Evolutionary conservation across 1,140 invertebrate genomes (phyloP), one percentile per base, ranked within the genome.

Genomic region (Drosophila athabasca): DNA sequence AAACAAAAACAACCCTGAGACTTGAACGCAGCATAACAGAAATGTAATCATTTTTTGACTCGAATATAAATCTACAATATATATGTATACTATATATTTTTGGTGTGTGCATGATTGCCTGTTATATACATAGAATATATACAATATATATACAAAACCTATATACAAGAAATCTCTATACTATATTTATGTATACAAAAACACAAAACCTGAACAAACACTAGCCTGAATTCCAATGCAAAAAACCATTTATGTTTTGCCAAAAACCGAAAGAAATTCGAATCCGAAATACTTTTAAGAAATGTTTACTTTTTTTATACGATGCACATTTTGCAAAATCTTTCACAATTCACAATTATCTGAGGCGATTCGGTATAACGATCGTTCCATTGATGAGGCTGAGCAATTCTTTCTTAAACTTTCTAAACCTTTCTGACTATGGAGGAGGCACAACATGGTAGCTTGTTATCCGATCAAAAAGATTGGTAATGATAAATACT

Each of bases 91-190:
- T 4, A 11, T 39, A 39, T 39, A 39, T 78, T 85, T 84, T 83
- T 62, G 66, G 73, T 77, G 80, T 84, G 64, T 74, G 54, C 26
- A 78, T 62, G 19, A 60, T 66, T 55, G 71, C 61, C 62, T 26
- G 81, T 84, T 83, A 84, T 79, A 72, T 68, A 79, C 59, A 82
- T 61, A 82, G 48, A 62, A 82, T 69, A 83, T 48, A 82, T 62
- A 46, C 67, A 62, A 82, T 72, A 74, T 51, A 59, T 50, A 74
- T 52, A 67, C 54, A 75, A 46, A 57, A 65, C 35, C 49, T 51
- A 66, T 53, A 61, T 73, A 72, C 58, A 59, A 51, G 39, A 76
- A 68, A 73, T 72, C 81, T 84, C 66, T 68, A 68, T 55, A 62
- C 61, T 57, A 72, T 71, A 75, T 59, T 71, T 65, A 51, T 66